Percentiles rank a stretch among this genome's conserved stretches.
phyloP scores from a whole-genome alignment of 2,797 vertebrate genomes.

The Gobionotothen gibberifrons region DNA sequence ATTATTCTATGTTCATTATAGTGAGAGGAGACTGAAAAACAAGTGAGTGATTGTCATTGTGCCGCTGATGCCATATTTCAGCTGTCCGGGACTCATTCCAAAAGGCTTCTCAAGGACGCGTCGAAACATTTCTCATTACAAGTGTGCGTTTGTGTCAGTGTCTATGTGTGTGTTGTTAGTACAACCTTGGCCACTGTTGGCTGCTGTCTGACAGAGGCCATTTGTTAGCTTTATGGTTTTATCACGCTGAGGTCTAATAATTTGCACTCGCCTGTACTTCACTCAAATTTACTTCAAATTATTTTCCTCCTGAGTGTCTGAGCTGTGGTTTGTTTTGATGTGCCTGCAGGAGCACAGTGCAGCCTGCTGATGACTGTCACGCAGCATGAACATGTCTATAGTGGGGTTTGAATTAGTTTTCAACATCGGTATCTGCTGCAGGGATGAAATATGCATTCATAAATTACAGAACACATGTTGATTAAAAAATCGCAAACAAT shows the following conservation, averaged over 20 bases:
- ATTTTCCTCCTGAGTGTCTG: slow-evolving; percentile 45
- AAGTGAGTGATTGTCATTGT: slow-evolving; percentile 52
- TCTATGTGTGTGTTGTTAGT: slow-evolving; percentile 30
- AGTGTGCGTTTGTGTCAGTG: slow-evolving; percentile 23
- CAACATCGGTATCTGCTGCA: background rate
- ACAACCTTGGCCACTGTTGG: slow-evolving; percentile 59
- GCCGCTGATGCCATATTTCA: slow-evolving; percentile 61
- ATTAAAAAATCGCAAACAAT: background rate
- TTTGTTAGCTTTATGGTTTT: slow-evolving; percentile 76
- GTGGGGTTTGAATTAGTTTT: background rate
- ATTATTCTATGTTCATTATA: slow-evolving; percentile 60
- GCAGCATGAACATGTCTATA: background rate
- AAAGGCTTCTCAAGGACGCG: slow-evolving; percentile 64
- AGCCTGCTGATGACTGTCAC: background rate
- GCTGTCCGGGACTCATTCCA: slow-evolving; percentile 50
- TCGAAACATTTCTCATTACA: slow-evolving; percentile 74
- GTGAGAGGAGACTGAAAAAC: slow-evolving; percentile 43
- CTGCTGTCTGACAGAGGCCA: slow-evolving; percentile 58
- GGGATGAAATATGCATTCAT: rapidly evolving
- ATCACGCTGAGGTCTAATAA: slow-evolving; percentile 56
- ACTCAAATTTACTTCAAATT: slow-evolving; percentile 48
- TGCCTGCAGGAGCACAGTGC: background rate
- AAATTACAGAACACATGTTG: background rate
- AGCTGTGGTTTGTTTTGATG: background rate
- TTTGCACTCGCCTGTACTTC: slow-evolving; percentile 46